Evolutionary conservation across 2,888 invertebrate genomes (phyloP).

Genomic region (Piscicola geometra): DNA sequence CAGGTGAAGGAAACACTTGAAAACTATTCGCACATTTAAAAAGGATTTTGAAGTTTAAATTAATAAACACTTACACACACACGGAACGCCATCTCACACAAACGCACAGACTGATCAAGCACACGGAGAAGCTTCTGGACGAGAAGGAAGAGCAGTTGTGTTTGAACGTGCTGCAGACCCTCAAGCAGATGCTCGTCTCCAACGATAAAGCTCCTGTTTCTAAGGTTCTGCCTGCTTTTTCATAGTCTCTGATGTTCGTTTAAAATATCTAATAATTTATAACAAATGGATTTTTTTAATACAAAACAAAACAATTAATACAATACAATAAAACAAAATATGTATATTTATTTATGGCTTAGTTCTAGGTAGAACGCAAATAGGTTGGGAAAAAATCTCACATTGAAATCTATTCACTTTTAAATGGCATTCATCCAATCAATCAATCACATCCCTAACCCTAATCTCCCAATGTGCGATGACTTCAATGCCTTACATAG

Average conservation of each 20-base stretch:
- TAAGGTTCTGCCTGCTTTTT: too few relatives aligned
- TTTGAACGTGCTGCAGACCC: conserved; percentile 23
- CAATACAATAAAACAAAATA: background rate
- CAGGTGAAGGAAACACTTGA: background rate
- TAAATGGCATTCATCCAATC: too few relatives aligned
- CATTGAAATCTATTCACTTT: too few relatives aligned
- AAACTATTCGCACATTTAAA: conserved; percentile 27
- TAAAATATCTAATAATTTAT: background rate
- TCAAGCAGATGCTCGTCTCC: conserved; percentile 28
- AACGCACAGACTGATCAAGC: conserved; percentile 19
- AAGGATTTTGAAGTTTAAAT: conserved; percentile 19
- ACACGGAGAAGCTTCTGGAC: conserved; percentile 26
- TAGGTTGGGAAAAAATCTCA: background rate
- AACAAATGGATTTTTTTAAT: too few relatives aligned
- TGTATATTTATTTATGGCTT: background rate
- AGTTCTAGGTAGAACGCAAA: background rate
- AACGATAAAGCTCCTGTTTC: too few relatives aligned
- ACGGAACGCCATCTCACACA: background rate
- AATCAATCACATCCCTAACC: too few relatives aligned
- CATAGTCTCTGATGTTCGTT: too few relatives aligned
- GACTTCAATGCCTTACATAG: too few relatives aligned
- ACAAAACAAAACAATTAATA: background rate
- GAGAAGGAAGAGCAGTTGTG: conserved; percentile 29
- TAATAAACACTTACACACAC: too few relatives aligned
- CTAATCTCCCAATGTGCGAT: too few relatives aligned